Conservation (phyloP, 2,797 vertebrate genomes). For the Hapalemur alaotrensis region DNA sequence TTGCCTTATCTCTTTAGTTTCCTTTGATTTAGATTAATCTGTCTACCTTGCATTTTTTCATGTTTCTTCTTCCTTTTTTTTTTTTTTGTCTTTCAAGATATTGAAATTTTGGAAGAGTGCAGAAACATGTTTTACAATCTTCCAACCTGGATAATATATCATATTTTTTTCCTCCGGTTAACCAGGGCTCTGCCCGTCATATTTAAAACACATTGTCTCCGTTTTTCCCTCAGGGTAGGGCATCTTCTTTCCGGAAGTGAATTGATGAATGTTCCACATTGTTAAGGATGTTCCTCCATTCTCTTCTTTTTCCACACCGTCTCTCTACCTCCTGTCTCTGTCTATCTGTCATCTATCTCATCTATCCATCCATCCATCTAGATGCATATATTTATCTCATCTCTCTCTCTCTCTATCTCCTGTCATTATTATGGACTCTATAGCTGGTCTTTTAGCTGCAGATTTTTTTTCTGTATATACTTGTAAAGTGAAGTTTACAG, state of each 20-base stretch:
- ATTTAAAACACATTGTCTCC: too few species aligned
- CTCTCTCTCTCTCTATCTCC: background rate
- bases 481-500: background rate
- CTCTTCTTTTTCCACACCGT: background rate
- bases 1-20: background rate
- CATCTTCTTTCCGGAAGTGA: background rate
- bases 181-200: background rate
- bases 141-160: background rate
- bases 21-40: background rate
- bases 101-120: background rate
- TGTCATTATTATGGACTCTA: background rate
- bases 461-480: background rate
- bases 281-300: background rate
- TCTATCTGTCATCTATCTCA: background rate
- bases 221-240: background rate
- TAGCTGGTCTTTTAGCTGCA: background rate
- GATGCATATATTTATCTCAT: fast-evolving
- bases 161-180: background rate
- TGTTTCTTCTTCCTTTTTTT: background rate
- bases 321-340: background rate
- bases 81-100: background rate
- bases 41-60: background rate
- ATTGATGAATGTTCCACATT: background rate
- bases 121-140: background rate
- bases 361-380: too few species aligned